Conservation (phyloP, 2,113 vertebrate genomes). For the Hylia prasina region DNA sequence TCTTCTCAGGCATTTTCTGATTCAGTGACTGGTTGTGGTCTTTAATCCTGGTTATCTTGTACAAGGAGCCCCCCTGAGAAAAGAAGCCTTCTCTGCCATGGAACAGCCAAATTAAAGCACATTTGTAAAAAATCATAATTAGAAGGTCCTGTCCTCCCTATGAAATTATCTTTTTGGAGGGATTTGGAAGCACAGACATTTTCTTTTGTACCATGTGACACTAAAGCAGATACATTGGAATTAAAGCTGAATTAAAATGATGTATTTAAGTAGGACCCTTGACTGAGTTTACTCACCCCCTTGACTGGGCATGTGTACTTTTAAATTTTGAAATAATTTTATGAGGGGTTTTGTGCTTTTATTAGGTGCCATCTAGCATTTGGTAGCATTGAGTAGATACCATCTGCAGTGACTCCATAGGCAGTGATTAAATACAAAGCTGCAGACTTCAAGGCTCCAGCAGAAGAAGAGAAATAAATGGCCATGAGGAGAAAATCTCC, state of each 20-base stretch:
- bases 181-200: background rate
- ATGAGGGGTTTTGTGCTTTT: background rate
- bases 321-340: conserved; percentile 35
- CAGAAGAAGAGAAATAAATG: background rate
- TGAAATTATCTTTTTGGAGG: background rate
- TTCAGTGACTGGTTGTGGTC: conserved; percentile 47
- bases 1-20: conserved; percentile 56
- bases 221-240: background rate
- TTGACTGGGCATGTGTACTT: background rate
- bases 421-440: conserved; percentile 20
- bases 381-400: conserved; percentile 43
- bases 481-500: background rate
- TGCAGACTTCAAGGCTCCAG: conserved; percentile 47
- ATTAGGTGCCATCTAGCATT: conserved; percentile 8
- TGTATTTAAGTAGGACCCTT: background rate
- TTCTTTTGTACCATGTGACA: background rate
- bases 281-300: background rate
- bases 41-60: conserved; percentile 58
- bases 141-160: background rate
- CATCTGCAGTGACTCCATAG: conserved; percentile 34
- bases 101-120: conserved; percentile 5
- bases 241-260: background rate
- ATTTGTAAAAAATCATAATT: conserved; percentile 27
- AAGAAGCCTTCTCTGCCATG: conserved; percentile 3
- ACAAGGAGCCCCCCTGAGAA: conserved; percentile 13